These are phyloP conservation scores for Drepana falcataria DNA, from an alignment of 2,888 invertebrate species.

Conservation along the genomic window DNA sequence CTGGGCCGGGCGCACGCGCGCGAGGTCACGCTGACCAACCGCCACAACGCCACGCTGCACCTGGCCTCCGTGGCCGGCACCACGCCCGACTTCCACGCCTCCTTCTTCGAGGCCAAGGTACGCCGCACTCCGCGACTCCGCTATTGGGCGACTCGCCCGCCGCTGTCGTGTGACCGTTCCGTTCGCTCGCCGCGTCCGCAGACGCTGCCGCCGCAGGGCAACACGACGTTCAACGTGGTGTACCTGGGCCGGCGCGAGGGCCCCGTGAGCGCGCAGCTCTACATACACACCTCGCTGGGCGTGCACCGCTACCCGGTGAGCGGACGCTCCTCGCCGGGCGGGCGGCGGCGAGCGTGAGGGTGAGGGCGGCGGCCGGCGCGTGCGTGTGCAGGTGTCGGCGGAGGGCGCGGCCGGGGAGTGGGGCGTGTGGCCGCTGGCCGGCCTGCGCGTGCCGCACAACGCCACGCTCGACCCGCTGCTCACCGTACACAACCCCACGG, in stretches of 20 bases:
- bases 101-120: conserved; percentile 97
- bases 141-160: too few relatives aligned
- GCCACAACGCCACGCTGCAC: conserved; percentile 92
- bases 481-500: conserved; percentile 96
- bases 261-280: conserved; percentile 90
- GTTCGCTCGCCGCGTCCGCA: conserved; percentile 40
- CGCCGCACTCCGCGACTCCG: background rate
- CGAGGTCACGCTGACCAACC: conserved; percentile 92
- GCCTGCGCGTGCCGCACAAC: conserved; percentile 94
- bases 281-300: conserved; percentile 96
- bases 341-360: background rate
- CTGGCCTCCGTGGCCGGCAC: conserved; percentile 96
- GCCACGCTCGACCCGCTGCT: conserved; percentile 93
- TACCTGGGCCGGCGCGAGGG: conserved; percentile 96
- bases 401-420: conserved; percentile 94
- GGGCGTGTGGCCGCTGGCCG: conserved; percentile 92
- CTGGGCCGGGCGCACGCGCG: conserved; percentile 93
- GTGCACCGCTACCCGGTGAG: conserved; percentile 90
- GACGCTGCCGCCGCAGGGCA: conserved; percentile 93
- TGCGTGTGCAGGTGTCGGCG: conserved; percentile 83
- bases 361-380: background rate
- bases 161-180: too few relatives aligned
- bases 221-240: conserved; percentile 97
- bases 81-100: conserved; percentile 97
- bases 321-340: conserved; percentile 21